These are phyloP conservation scores for Bubo bubo DNA, from an alignment of 2,113 vertebrate genomes.

Conservation along the genomic window DNA sequence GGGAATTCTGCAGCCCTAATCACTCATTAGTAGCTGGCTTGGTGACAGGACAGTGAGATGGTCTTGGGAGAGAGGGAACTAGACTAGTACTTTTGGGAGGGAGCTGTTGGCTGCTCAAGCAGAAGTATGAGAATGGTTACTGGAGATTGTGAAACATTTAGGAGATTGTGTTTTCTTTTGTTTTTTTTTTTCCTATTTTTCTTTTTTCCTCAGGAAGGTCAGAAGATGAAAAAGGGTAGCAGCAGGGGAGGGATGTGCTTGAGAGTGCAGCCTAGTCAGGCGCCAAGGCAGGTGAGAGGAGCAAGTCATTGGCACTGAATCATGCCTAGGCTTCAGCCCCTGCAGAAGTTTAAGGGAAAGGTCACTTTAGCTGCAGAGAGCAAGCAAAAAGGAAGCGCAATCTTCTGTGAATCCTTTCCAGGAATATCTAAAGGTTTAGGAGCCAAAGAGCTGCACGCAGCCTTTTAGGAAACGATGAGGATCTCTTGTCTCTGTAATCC, in stretches of 20 bases:
- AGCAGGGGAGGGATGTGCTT: not conserved
- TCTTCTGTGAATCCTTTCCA: not conserved
- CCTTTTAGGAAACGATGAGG: not conserved
- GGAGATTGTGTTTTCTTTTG: not conserved
- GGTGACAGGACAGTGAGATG: not conserved
- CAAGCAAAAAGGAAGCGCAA: not conserved
- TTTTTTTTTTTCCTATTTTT: too few relatives aligned
- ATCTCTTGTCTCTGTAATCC: not conserved
- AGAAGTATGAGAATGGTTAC: not conserved
- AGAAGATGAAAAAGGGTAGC: not conserved
- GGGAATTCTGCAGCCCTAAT: not conserved
- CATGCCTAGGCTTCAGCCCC: not conserved
- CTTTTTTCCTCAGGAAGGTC: not conserved
- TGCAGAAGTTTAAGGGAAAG: not conserved
- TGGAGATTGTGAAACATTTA: not conserved
- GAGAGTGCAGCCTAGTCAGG: not conserved
- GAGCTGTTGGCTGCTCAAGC: not conserved
- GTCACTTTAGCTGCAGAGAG: not conserved
- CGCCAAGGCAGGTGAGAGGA: not conserved
- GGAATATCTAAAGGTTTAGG: not conserved
- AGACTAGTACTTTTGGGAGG: not conserved
- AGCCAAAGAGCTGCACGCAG: not conserved
- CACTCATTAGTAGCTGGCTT: not conserved
- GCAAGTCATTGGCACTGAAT: not conserved
- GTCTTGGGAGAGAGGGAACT: not conserved